Evolutionary conservation across 2,888 invertebrate species (phyloP), one percentile per base, ranked within the genome.

Genomic region (Clostera curtula): DNA sequence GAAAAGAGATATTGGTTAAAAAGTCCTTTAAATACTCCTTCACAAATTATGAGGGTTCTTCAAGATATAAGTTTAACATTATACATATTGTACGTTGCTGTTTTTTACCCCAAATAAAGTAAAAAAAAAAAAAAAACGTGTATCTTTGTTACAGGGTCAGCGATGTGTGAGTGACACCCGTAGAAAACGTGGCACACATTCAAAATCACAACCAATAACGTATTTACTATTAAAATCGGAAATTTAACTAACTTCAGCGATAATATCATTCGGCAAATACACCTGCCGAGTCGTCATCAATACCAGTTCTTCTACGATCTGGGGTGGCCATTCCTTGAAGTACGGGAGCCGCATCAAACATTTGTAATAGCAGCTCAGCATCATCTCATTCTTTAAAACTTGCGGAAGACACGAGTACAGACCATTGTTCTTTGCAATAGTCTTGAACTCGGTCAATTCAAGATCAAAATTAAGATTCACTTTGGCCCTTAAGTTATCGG

Each of bases 161-260:
- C n/a, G n/a, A n/a, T n/a, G n/a, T n/a, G n/a, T n/a, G n/a, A n/a
- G n/a, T n/a, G n/a, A n/a, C n/a, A n/a, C n/a, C n/a, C n/a, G n/a
- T n/a, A n/a, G n/a, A n/a, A n/a, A n/a, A n/a, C n/a, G n/a, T n/a
- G n/a, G n/a, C n/a, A n/a, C n/a, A n/a, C n/a, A n/a, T n/a, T n/a
- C n/a, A n/a, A n/a, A n/a, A n/a, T n/a, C n/a, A n/a, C n/a, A n/a
- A n/a, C n/a, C n/a, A n/a, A n/a, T n/a, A n/a, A n/a, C n/a, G n/a
- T n/a, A n/a, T n/a, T n/a, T n/a, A n/a, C n/a, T n/a, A n/a, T n/a
- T n/a, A n/a, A n/a, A n/a, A n/a, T n/a, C n/a, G n/a, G n/a, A n/a
- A n/a, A n/a, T n/a, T n/a, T n/a, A 7, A 53, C 56, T 54, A 27
- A 60, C 59, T 20, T 47, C 49, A 5, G 45, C 40, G 2, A 58